phyloP scores from a whole-genome alignment of 2,888 invertebrate species.

The Caenorhabditis drosophilae region DNA sequence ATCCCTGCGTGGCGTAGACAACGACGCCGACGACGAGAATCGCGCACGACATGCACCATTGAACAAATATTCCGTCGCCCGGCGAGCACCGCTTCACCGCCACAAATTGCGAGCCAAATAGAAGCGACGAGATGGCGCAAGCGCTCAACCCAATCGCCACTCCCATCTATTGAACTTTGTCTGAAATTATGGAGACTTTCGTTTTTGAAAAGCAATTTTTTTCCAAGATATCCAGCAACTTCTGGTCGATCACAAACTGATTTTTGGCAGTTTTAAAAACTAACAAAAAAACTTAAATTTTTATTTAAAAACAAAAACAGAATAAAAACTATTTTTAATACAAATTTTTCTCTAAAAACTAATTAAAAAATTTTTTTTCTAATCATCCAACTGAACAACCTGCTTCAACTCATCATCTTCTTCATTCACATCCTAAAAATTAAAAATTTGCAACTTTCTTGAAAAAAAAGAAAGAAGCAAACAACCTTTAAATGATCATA shows the following conservation, averaged over 20 bases:
- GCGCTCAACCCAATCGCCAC: conserved; percentile 69
- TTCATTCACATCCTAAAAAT: conserved; percentile 53
- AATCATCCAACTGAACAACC: conserved; percentile 56
- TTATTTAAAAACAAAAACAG: background rate
- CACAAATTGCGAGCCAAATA: conserved; percentile 72
- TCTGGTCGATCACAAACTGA: no score
- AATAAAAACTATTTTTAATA: background rate
- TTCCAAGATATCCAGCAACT: no score
- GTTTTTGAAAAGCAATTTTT: no score
- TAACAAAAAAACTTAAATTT: conserved; percentile 1
- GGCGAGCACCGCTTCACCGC: conserved; percentile 71
- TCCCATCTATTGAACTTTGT: conserved; percentile 15
- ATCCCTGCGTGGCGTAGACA: conserved; percentile 68
- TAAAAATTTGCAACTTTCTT: background rate
- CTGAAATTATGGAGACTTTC: background rate
- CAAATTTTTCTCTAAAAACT: no score
- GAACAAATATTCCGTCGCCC: conserved; percentile 72
- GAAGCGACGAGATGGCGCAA: conserved; percentile 70
- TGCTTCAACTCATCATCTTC: conserved; percentile 56
- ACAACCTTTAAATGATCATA: conserved; percentile 56
- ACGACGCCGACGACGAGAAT: conserved; percentile 70
- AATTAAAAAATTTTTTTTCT: no score
- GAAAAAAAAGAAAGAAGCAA: background rate
- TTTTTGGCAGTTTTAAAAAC: no score
- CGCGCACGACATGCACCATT: conserved; percentile 71